These are phyloP conservation scores for Cygnus atratus DNA, from an alignment of 2,113 vertebrate species.

Conservation along the genomic window DNA sequence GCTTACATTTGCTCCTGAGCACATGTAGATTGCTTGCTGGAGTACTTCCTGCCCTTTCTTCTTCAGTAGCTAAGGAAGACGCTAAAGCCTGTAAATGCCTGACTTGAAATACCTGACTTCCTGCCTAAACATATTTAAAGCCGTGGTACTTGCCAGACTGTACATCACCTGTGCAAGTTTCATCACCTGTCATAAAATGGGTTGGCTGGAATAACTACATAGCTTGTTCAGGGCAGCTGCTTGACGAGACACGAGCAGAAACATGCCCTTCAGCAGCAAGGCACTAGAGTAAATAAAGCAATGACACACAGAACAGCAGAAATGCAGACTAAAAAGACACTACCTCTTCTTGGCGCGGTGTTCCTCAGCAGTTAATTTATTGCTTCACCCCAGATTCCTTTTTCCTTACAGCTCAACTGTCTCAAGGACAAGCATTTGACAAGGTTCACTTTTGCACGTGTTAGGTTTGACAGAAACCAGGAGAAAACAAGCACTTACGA, in stretches of 20 bases:
- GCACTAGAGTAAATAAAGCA: neutral
- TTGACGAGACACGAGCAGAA: conserved; percentile 12
- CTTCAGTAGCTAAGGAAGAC: neutral
- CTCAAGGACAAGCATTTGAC: neutral
- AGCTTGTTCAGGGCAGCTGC: neutral
- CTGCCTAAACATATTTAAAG: conserved; percentile 4
- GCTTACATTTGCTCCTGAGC: neutral
- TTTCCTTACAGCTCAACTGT: neutral
- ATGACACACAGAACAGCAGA: neutral
- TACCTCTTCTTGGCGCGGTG: neutral
- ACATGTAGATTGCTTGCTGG: neutral
- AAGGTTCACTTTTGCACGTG: neutral
- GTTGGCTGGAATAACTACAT: conserved; percentile 12
- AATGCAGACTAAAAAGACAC: neutral
- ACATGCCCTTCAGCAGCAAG: neutral
- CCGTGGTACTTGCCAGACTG: neutral
- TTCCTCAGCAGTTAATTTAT: neutral
- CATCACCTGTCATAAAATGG: neutral
- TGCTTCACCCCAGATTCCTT: neutral
- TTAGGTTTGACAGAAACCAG: conserved; percentile 14
- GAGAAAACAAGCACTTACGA: neutral
- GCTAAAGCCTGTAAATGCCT: neutral
- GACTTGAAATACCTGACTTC: conserved; percentile 27
- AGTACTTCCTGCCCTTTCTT: neutral
- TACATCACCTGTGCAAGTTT: conserved; percentile 12